A percentile compares a stretch with the other conserved stretches of the same genome.
phyloP scores from a whole-genome alignment of 2,797 vertebrate species.

The Discoglossus pictus region DNA sequence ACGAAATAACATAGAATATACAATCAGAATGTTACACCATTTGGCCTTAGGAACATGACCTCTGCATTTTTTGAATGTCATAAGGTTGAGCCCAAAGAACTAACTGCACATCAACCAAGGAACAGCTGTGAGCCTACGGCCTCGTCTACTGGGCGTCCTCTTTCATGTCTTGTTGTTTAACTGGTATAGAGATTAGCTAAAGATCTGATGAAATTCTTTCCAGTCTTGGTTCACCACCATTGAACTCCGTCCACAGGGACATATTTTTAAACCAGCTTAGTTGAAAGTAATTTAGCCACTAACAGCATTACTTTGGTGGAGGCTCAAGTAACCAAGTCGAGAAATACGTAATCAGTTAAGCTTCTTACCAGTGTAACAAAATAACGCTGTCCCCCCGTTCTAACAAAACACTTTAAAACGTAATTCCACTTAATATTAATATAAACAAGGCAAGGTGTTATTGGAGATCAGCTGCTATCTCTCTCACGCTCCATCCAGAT shows the following conservation, averaged over 20 bases:
- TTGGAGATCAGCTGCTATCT: neutral
- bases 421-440: too few species aligned
- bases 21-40: neutral
- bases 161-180: constrained; percentile 23
- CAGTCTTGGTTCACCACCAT: neutral
- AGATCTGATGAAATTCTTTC: constrained; percentile 27
- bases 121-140: constrained; percentile 13
- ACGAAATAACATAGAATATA: too few species aligned
- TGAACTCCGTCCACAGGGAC: neutral
- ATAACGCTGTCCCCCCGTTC: neutral
- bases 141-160: neutral
- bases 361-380: neutral
- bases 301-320: neutral
- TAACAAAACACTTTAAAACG: neutral
- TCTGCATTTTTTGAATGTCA: neutral
- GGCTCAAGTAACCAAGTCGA: neutral
- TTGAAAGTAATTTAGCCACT: constrained; percentile 1
- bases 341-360: neutral
- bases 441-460: neutral
- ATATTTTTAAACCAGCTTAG: constrained; percentile 9
- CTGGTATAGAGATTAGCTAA: constrained; percentile 19
- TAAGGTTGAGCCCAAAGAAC: neutral
- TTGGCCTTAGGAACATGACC: neutral
- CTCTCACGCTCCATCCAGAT: constrained; percentile 2
- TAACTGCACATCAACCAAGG: constrained; percentile 7